These are phyloP conservation scores for Excalfactoria chinensis DNA, from an alignment of 2,113 vertebrate genomes.

Conservation along the genomic window DNA sequence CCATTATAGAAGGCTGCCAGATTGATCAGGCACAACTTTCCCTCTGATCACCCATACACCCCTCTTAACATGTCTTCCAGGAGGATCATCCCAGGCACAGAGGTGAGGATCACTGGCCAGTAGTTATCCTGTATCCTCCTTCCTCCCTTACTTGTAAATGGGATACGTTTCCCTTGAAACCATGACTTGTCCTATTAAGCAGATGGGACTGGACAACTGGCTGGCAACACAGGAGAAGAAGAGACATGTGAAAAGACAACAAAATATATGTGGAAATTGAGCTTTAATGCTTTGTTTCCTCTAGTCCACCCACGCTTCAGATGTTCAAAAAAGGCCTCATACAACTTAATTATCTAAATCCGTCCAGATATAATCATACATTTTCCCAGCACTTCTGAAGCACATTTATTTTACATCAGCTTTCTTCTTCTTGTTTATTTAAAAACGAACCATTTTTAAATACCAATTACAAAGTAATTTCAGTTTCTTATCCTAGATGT, in stretches of 20 bases:
- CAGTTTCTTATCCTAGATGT: neutral
- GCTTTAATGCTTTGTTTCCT: constrained; percentile 41
- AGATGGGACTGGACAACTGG: constrained; percentile 7
- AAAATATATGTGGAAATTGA: neutral
- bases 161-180: neutral
- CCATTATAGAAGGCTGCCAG: too few relatives aligned
- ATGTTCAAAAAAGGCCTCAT: constrained; percentile 34
- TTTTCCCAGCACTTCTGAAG: neutral
- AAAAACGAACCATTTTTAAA: neutral
- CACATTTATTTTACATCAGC: neutral
- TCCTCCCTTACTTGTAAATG: too few relatives aligned
- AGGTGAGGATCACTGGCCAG: too few relatives aligned
- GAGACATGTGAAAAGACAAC: constrained; percentile 9
- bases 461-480: neutral
- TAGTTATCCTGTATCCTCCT: too few relatives aligned
- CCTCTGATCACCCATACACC: too few relatives aligned
- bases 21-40: too few relatives aligned
- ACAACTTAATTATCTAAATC: constrained; percentile 4
- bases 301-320: constrained; percentile 56
- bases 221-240: constrained; percentile 10
- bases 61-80: too few relatives aligned
- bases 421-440: neutral
- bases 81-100: too few relatives aligned
- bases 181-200: neutral
- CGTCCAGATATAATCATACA: neutral